Conservation (phyloP, 2,113 vertebrate genomes). For the Alethe castanea region DNA sequence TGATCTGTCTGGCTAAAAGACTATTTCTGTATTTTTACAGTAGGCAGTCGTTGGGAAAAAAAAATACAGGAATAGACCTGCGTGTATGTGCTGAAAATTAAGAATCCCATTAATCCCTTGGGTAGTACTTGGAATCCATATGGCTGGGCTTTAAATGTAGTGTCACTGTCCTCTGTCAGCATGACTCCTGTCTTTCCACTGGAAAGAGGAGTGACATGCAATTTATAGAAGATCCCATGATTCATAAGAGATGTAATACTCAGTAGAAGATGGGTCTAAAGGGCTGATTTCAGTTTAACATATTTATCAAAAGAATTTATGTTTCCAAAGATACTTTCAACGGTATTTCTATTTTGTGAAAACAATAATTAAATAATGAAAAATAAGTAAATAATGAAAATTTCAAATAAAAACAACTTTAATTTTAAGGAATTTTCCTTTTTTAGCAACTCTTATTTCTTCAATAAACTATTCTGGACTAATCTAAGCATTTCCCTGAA, state of each 20-base stretch:
- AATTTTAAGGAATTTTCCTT: not conserved
- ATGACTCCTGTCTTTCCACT: not conserved
- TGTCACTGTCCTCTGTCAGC: not conserved
- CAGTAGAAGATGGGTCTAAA: not conserved
- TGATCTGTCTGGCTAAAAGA: not conserved
- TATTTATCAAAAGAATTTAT: not conserved
- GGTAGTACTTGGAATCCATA: not conserved
- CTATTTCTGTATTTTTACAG: not conserved
- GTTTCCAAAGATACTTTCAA: not conserved
- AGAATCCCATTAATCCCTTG: not conserved
- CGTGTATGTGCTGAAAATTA: not conserved
- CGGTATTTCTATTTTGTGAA: not conserved
- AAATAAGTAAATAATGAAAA: not conserved
- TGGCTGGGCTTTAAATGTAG: not conserved
- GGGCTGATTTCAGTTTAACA: not conserved
- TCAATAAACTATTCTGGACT: not conserved
- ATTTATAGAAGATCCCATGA: not conserved
- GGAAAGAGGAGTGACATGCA: not conserved
- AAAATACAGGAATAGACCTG: not conserved
- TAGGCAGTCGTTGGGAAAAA: not conserved
- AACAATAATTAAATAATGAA: not conserved
- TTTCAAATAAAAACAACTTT: not conserved
- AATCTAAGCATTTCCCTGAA: not conserved
- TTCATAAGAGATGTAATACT: not conserved
- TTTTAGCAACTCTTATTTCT: not conserved